Evolutionary conservation across 2,888 invertebrate species (phyloP), one percentile per base, ranked within the genome.

Genomic region (Clistopyga incitator): DNA sequence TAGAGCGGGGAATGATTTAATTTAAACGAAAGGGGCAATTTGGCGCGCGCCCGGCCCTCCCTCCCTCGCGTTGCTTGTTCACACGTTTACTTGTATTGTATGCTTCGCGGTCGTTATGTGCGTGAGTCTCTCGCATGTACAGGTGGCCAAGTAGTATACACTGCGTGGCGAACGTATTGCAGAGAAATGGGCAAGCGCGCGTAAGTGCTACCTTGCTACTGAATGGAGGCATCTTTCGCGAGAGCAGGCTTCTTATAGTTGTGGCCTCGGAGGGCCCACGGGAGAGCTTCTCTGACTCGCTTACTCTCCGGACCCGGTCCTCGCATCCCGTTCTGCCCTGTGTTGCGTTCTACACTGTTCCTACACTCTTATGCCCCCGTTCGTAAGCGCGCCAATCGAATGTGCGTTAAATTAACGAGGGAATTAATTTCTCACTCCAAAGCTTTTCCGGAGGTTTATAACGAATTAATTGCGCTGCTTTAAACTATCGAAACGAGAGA

Each of bases 201-300:
- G 72, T 84, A 81, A 80, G 81, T 81, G 82, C 74, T 78, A 84
- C 77, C 84, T 79, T 83, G 82, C 80, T 84, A 87, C 85, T 81
- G 85, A 85, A 83, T 86, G 85, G 61, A 78, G 76, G 84, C 65
- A 79, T 82, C 82, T 85, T 85, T 83, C 83, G 86, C 78, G 83
- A 82, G 78, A 77, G 79, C 10, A 75, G 77, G 79, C 83, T 81
- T 86, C 84, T 85, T 86, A 86, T 86, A 86, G 84, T 84, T 84
- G 72, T 56, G 72, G 50, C 52, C 70, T 38, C 68, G 45, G 71
- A 38, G 64, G 56, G 77, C 64, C 77, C 78, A 61, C 79, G 68
- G 72, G 82, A 84, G 82, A 82, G 65, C 70, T 80, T 50, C 25
- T 52, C 47, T 15, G 75, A 47, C 65, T 70, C 75, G 71, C 52